A percentile compares a stretch with the other conserved stretches of the same genome.
phyloP scores from a whole-genome alignment of 2,797 vertebrate species.

The Centroberyx gerrardi region DNA sequence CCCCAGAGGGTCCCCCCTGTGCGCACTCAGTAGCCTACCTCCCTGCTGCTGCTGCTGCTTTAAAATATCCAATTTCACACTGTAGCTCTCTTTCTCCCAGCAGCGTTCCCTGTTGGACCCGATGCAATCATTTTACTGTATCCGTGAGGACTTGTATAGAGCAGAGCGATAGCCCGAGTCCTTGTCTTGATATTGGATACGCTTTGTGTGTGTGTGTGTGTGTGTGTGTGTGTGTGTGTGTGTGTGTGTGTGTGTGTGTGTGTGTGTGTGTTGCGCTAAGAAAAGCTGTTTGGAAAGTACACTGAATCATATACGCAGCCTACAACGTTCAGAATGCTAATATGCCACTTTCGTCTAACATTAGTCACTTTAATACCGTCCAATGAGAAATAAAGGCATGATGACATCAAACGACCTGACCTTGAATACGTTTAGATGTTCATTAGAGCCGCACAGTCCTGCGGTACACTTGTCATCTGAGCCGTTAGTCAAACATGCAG shows the following conservation, averaged over 20 bases:
- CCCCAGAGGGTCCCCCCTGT: slow-evolving; percentile 50
- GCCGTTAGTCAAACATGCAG: neutral
- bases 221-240: neutral
- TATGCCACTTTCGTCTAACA: slow-evolving; percentile 24
- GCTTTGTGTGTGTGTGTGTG: neutral
- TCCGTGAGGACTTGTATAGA: slow-evolving; percentile 39
- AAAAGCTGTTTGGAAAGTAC: slow-evolving; percentile 13
- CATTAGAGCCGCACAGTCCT: slow-evolving; percentile 4
- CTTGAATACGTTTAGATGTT: slow-evolving; percentile 14
- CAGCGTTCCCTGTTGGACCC: slow-evolving; percentile 35
- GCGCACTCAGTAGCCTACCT: slow-evolving; percentile 56
- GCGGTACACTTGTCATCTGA: slow-evolving; percentile 6
- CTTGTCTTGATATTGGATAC: slow-evolving; percentile 5
- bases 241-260: neutral
- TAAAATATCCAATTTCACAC: slow-evolving; percentile 69
- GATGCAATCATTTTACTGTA: slow-evolving; percentile 32
- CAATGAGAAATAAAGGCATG: slow-evolving; percentile 60
- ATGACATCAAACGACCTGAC: slow-evolving; percentile 54
- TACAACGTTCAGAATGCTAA: slow-evolving; percentile 52
- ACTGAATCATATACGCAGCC: slow-evolving; percentile 44
- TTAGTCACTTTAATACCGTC: slow-evolving; percentile 46
- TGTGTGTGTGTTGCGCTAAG: slow-evolving; percentile 3
- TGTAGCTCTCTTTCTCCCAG: slow-evolving; percentile 39
- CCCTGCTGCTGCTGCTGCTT: slow-evolving; percentile 37
- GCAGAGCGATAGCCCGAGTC: slow-evolving; percentile 4